Conservation (phyloP, 2,888 invertebrate species). For the Clunio marinus region DNA sequence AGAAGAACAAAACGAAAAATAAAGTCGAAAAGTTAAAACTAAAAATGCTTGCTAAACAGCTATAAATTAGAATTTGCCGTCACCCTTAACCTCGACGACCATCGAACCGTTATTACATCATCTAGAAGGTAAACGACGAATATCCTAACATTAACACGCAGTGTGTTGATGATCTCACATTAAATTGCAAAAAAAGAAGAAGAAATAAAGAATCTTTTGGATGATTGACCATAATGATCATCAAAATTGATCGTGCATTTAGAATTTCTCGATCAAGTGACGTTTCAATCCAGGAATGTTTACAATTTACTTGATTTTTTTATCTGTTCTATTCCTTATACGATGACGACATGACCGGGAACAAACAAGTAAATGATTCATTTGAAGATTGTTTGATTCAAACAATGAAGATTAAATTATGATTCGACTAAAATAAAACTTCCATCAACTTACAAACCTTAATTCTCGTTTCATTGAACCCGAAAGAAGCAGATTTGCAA, state of each 20-base stretch:
- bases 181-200: neutral
- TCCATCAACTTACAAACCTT: too few species aligned
- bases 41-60: too few species aligned
- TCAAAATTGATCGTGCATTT: too few species aligned
- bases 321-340: neutral
- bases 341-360: too few species aligned
- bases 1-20: too few species aligned
- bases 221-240: slow-evolving; percentile 10
- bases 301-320: too few species aligned
- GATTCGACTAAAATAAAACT: neutral
- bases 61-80: neutral
- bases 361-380: too few species aligned
- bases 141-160: neutral
- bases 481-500: neutral
- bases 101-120: neutral
- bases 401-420: neutral
- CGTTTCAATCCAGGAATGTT: too few species aligned
- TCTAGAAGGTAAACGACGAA: neutral
- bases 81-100: slow-evolving; percentile 6
- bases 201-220: neutral
- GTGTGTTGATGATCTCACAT: neutral
- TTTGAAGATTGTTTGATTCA: too few species aligned
- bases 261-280: too few species aligned
- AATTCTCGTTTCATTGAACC: slow-evolving; percentile 3
- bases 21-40: too few species aligned